Conservation (phyloP, 2,888 invertebrate genomes). For the Drosophila koepferae region DNA sequence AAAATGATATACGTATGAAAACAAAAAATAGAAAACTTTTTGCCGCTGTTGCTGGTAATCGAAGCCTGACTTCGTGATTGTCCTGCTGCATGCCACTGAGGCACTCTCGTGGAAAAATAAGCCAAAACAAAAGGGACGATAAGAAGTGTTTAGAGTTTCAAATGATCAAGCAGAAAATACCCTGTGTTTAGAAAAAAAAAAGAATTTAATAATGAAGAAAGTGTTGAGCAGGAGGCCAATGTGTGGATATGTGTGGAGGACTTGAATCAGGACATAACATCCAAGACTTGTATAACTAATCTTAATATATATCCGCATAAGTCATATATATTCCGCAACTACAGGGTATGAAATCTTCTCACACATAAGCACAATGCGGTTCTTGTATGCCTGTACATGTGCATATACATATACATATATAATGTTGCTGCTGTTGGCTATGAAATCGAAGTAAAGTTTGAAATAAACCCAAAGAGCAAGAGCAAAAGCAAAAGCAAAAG, state of each 20-base stretch:
- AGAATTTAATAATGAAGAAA: neutral
- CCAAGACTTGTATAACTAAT: too few species aligned
- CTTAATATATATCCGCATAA: too few species aligned
- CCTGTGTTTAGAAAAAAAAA: neutral
- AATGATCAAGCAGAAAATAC: neutral
- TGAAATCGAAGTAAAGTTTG: slow-evolving; percentile 75
- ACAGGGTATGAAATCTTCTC: neutral
- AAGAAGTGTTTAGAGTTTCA: neutral
- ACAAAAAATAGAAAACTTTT: slow-evolving; percentile 8
- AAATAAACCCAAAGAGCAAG: slow-evolving; percentile 65
- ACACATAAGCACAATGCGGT: slow-evolving; percentile 1
- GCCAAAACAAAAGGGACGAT: neutral
- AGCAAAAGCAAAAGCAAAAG: slow-evolving; percentile 48
- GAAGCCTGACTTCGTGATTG: slow-evolving; percentile 9
- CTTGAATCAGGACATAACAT: neutral
- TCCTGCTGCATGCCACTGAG: neutral
- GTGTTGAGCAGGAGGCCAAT: neutral
- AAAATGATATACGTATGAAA: slow-evolving; percentile 12
- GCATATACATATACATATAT: neutral
- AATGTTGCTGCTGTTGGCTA: slow-evolving; percentile 35
- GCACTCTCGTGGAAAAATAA: slow-evolving; percentile 5
- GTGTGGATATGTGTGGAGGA: neutral
- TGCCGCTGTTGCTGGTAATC: neutral
- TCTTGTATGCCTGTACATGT: neutral
- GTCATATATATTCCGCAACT: neutral